These are phyloP conservation scores for Mionectes macconnelli DNA, from an alignment of 2,113 vertebrate genomes.

Conservation along the genomic window DNA sequence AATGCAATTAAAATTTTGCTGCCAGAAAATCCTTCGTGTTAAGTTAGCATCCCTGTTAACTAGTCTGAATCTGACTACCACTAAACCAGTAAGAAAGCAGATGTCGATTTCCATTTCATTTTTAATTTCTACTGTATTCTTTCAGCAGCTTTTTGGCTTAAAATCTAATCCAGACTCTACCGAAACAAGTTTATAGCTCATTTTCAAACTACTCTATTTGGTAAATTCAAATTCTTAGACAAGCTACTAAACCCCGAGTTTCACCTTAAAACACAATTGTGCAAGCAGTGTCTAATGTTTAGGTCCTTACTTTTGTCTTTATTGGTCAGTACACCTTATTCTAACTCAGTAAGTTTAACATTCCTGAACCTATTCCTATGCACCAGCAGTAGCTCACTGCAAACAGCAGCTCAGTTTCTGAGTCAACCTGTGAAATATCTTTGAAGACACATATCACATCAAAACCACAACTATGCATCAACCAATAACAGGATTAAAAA, in stretches of 20 bases:
- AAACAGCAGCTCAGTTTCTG: background rate
- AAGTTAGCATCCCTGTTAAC: background rate
- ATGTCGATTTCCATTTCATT: background rate
- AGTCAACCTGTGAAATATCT: background rate
- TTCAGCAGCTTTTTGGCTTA: background rate
- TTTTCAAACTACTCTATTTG: background rate
- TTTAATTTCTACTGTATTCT: background rate
- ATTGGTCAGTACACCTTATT: background rate
- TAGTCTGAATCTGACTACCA: background rate
- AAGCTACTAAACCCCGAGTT: background rate
- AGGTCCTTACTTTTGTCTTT: background rate
- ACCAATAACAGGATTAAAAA: background rate
- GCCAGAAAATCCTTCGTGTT: background rate
- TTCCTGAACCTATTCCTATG: background rate
- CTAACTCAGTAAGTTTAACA: background rate
- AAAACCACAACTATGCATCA: background rate
- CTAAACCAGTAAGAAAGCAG: background rate
- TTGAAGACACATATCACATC: slow-evolving; percentile 4
- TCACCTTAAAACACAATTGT: background rate
- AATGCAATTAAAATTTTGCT: background rate
- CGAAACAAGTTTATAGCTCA: background rate
- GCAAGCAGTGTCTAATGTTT: background rate
- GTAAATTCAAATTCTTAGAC: background rate
- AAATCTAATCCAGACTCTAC: background rate
- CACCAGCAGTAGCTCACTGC: background rate